A percentile compares a stretch with the other conserved stretches of the same genome.
Conservation (phyloP, 2,113 vertebrate genomes). For the Melanerpes formicivorus region DNA sequence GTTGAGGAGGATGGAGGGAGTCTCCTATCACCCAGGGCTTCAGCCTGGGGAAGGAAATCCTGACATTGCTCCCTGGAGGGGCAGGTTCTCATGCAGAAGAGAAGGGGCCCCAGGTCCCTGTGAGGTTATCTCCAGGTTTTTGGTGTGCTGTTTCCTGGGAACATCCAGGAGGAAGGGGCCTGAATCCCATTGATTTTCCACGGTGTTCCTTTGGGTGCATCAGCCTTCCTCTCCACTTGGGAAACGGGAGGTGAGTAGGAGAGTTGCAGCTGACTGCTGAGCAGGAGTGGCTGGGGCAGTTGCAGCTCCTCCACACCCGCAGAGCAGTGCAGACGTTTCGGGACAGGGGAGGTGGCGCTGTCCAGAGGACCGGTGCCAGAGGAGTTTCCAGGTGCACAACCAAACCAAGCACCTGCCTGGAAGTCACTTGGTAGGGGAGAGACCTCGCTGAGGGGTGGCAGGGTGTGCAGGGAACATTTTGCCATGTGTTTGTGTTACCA, state of each 20-base stretch:
- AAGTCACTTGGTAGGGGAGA: not conserved
- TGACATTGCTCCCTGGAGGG: not conserved
- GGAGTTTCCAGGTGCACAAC: not conserved
- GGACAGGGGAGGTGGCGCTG: not conserved
- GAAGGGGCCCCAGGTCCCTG: not conserved
- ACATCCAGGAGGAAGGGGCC: not conserved
- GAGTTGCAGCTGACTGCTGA: not conserved
- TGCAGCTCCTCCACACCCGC: not conserved
- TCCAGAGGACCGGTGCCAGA: not conserved
- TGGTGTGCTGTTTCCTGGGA: not conserved
- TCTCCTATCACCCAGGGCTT: not conserved
- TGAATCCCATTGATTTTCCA: not conserved
- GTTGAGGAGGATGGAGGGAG: not conserved
- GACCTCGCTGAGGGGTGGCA: not conserved
- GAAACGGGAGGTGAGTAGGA: not conserved
- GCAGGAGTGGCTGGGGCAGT: not conserved
- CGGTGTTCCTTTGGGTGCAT: not conserved
- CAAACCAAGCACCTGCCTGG: not conserved
- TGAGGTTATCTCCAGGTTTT: not conserved
- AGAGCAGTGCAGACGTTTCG: not conserved
- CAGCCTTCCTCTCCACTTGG: not conserved
- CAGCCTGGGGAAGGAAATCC: not conserved
- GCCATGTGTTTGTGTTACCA: not conserved
- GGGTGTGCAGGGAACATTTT: not conserved
- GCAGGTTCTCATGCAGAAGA: not conserved